Percentiles rank a stretch among this genome's conserved stretches.
These are phyloP conservation scores for Eupithecia vulgata DNA, from an alignment of 2,888 invertebrate species.

Conservation along the genomic window DNA sequence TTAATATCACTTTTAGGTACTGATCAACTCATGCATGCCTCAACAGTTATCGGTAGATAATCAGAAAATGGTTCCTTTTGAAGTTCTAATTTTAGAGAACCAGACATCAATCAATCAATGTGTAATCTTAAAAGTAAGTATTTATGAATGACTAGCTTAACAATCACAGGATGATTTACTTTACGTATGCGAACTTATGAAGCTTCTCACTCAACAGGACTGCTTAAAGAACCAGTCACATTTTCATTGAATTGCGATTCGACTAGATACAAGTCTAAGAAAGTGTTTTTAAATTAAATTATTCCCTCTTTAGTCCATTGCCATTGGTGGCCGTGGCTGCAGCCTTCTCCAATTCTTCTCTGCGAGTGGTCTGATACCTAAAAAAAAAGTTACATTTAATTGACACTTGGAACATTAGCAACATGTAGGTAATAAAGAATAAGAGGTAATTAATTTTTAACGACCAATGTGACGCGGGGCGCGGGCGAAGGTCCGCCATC, in stretches of 20 bases:
- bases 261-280: conserved; percentile 28
- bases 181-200: conserved; percentile 14
- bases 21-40: conserved; percentile 52
- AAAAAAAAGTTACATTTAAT: conserved; percentile 7
- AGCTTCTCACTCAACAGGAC: conserved; percentile 40
- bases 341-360: conserved; percentile 77
- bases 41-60: conserved; percentile 45
- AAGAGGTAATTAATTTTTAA: too few relatives aligned
- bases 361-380: conserved; percentile 83
- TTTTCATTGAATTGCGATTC: conserved; percentile 34
- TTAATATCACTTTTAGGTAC: conserved; percentile 82
- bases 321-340: conserved; percentile 78
- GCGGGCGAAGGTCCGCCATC: too few relatives aligned
- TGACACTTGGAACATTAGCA: too few relatives aligned
- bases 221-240: conserved; percentile 34
- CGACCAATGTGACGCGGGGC: too few relatives aligned
- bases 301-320: conserved; percentile 86
- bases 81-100: conserved; percentile 52
- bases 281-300: conserved; percentile 36
- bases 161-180: conserved; percentile 42
- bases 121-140: conserved; percentile 22
- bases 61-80: conserved; percentile 48
- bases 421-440: neutral
- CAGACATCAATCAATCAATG: conserved; percentile 31
- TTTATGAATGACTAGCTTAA: conserved; percentile 39